Conservation (phyloP, 2,797 vertebrate genomes). For the Notolepis coatsorum region DNA sequence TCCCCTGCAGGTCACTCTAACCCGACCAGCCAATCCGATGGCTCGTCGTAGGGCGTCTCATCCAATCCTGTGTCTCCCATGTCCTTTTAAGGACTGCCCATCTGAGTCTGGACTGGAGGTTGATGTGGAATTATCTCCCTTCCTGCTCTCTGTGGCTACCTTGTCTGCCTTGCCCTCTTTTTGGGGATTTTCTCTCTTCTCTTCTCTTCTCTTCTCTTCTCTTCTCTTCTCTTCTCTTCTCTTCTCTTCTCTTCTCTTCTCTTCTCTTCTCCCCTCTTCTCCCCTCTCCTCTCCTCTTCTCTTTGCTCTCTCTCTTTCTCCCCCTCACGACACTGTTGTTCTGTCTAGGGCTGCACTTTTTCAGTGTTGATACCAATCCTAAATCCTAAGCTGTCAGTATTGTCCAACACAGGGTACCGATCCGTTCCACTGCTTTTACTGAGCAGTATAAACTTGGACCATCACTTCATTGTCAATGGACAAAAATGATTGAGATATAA, state of each 20-base stretch:
- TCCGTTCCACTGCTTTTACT: no score
- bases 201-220: constrained; percentile 19
- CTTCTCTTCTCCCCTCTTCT: neutral
- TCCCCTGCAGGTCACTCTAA: constrained; percentile 85
- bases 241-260: constrained; percentile 5
- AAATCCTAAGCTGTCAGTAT: no score
- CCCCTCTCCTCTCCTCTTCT: neutral
- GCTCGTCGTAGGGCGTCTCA: constrained; percentile 50
- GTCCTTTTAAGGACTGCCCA: constrained; percentile 92
- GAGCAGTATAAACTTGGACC: no score
- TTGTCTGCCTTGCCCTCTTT: constrained; percentile 42
- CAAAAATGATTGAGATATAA: no score
- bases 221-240: neutral
- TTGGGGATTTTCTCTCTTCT: constrained; percentile 32
- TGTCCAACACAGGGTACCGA: no score
- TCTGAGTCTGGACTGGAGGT: constrained; percentile 71
- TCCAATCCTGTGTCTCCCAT: constrained; percentile 82
- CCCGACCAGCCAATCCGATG: constrained; percentile 74
- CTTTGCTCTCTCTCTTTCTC: neutral
- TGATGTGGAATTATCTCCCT: constrained; percentile 61
- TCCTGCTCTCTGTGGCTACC: constrained; percentile 47
- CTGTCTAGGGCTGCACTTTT: neutral
- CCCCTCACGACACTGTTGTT: neutral
- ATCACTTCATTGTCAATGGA: no score
- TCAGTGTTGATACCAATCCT: no score